Conservation (phyloP, 2,888 invertebrate genomes). For the Ichneumoninae sp. region DNA sequence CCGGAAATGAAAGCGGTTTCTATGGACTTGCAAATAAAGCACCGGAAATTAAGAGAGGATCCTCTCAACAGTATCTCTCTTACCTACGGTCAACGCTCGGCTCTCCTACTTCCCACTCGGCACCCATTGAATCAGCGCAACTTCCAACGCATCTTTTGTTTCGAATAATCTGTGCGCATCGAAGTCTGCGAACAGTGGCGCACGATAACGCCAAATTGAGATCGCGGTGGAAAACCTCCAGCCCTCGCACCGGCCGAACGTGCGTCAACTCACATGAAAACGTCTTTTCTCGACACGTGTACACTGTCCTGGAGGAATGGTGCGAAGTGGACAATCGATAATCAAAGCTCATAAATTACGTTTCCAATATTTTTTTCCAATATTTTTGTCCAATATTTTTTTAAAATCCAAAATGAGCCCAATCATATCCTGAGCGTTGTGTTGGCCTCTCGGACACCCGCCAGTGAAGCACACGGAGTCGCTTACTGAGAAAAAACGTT, state of each 20-base stretch:
- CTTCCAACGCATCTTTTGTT: constrained; percentile 22
- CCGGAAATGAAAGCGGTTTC: constrained; percentile 64
- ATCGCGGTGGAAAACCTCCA: background rate
- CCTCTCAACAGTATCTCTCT: constrained; percentile 48
- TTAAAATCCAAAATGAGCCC: too few relatives aligned
- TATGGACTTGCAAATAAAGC: constrained; percentile 57
- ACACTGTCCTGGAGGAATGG: too few relatives aligned
- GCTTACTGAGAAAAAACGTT: background rate
- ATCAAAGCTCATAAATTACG: too few relatives aligned
- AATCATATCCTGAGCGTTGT: too few relatives aligned
- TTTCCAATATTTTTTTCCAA: too few relatives aligned
- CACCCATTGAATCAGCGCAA: constrained; percentile 19
- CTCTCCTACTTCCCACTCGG: constrained; percentile 24
- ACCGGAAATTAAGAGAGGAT: constrained; percentile 64
- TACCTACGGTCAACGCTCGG: constrained; percentile 1
- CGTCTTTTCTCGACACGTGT: background rate
- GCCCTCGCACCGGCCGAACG: background rate
- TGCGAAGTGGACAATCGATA: too few relatives aligned
- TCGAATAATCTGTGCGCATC: constrained; percentile 27
- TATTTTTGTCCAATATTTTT: too few relatives aligned
- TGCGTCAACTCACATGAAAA: background rate
- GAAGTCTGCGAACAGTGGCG: background rate
- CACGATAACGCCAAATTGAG: background rate
- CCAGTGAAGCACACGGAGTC: too few relatives aligned
- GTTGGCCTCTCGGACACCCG: too few relatives aligned